Evolutionary conservation across 2,113 vertebrate species (phyloP).

Genomic region (cattle (Bos taurus)): ARS-UCD2.0 NC_037346.1:22751001-22751500

Average conservation of each 20-base stretch:
- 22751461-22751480: background rate
- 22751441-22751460: background rate
- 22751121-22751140: background rate
- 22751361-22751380: constrained; percentile 89
- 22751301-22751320: constrained; percentile 82
- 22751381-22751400: constrained; percentile 89
- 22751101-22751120: background rate
- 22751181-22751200: background rate
- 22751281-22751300: constrained; percentile 79
- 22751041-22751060: background rate
- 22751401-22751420: constrained; percentile 92
- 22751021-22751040: background rate
- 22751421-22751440: constrained; percentile 72
- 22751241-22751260: background rate
- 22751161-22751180: background rate
- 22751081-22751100: background rate
- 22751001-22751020: background rate
- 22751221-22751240: background rate
- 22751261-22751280: background rate
- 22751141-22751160: background rate
- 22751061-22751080: background rate
- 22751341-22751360: constrained; percentile 91
- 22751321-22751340: constrained; percentile 97
- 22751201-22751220: background rate
- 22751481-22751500: background rate